Conservation (phyloP, 2,113 vertebrate species). For the Thamnophis sirtalis region DNA sequence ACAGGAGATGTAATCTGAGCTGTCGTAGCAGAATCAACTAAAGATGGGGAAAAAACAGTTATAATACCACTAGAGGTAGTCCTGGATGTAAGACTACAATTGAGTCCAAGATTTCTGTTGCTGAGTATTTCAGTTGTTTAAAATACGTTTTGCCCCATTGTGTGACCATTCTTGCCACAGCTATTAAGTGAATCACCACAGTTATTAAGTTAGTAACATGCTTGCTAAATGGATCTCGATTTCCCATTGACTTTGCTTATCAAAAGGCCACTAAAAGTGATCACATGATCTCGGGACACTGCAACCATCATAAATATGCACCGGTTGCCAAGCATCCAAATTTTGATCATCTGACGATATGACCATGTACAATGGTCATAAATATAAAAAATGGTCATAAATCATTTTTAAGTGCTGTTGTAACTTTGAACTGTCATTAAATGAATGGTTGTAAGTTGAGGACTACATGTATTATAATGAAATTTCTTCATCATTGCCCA, state of each 20-base stretch:
- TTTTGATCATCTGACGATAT: neutral
- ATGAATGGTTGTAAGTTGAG: neutral
- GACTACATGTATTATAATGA: neutral
- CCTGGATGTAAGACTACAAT: neutral
- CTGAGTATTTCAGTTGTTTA: neutral
- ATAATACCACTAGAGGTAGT: neutral
- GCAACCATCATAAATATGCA: neutral
- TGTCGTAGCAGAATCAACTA: constrained; percentile 59
- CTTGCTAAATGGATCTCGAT: neutral
- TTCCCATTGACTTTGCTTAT: neutral
- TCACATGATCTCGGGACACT: neutral
- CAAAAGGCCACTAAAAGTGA: neutral
- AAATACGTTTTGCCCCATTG: neutral
- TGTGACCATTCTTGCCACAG: neutral
- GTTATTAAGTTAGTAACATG: neutral
- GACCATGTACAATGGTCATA: neutral
- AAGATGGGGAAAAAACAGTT: neutral
- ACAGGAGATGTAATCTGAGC: constrained; percentile 68
- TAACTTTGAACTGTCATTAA: neutral
- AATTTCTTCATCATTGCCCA: neutral
- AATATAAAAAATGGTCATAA: neutral
- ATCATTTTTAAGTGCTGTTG: neutral
- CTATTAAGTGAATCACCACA: neutral
- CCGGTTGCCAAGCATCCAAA: neutral
- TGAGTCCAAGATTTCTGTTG: neutral